These are phyloP conservation scores for Propithecus coquereli DNA, from an alignment of 2,113 vertebrate species.

Conservation along the genomic window DNA sequence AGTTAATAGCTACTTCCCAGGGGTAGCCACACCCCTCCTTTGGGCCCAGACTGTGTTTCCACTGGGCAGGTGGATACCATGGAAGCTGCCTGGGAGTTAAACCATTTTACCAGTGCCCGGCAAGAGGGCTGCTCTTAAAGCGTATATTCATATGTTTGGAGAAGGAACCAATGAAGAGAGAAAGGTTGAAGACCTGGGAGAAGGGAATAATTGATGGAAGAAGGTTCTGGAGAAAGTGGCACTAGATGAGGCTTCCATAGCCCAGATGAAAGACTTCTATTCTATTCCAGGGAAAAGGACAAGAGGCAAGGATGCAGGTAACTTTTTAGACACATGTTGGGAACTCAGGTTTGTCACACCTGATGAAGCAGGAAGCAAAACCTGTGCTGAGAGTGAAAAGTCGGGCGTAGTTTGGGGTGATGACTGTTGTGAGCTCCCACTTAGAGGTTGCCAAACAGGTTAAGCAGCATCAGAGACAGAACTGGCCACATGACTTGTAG, in stretches of 20 bases:
- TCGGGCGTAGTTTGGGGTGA: too few relatives aligned
- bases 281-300: neutral
- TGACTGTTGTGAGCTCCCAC: neutral
- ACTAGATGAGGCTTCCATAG: neutral
- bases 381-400: neutral
- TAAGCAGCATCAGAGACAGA: neutral
- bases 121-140: neutral
- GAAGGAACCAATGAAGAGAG: neutral
- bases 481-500: neutral
- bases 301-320: neutral
- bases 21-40: neutral
- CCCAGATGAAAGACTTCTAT: neutral
- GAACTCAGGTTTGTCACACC: neutral
- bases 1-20: neutral
- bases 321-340: neutral
- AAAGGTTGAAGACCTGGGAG: neutral
- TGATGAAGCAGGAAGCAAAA: neutral
- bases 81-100: neutral
- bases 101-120: neutral
- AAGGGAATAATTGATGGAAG: rapidly evolving
- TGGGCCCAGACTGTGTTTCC: neutral
- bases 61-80: rapidly evolving
- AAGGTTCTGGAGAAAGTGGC: neutral
- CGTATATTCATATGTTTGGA: neutral
- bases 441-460: neutral